A percentile compares a stretch with the other conserved stretches of the same genome.
Conservation (phyloP, 2,888 invertebrate genomes). For the Thera britannica region DNA sequence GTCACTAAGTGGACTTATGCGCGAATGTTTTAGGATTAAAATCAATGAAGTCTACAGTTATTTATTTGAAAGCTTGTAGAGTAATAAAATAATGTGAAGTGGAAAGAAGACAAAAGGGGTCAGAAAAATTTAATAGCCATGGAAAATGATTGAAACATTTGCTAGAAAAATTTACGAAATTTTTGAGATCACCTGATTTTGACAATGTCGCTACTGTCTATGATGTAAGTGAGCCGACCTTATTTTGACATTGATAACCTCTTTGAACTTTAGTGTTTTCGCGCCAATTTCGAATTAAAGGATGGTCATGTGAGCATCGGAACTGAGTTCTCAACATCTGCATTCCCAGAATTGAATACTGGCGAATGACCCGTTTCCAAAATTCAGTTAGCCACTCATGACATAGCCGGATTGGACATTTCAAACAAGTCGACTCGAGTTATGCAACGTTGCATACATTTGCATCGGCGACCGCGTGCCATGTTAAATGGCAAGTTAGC, state of each 20-base stretch:
- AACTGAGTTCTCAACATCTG: neutral
- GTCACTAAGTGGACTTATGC: conserved; percentile 27
- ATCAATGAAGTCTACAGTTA: neutral
- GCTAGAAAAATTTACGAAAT: conserved; percentile 15
- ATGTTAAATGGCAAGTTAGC: no score
- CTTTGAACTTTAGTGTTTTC: conserved; percentile 21
- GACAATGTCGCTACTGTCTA: conserved; percentile 25
- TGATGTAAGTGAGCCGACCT: conserved; percentile 11
- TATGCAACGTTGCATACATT: neutral
- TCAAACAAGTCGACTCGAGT: no score
- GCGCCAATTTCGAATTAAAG: conserved; percentile 19
- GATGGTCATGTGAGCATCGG: conserved; percentile 5
- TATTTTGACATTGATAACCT: conserved; percentile 22
- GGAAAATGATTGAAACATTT: conserved; percentile 13
- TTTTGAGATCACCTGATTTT: conserved; percentile 25
- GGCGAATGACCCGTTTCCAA: neutral
- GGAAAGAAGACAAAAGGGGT: neutral
- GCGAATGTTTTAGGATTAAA: conserved; percentile 14
- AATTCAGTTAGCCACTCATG: neutral
- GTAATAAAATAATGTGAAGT: neutral
- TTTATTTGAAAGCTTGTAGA: neutral
- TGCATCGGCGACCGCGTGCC: no score
- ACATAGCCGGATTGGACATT: no score
- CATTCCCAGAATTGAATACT: neutral
- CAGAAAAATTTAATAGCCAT: neutral